Base-by-base conservation (phyloP, 2,888 invertebrate genomes). In the Rugalucina vietnamica region DNA sequence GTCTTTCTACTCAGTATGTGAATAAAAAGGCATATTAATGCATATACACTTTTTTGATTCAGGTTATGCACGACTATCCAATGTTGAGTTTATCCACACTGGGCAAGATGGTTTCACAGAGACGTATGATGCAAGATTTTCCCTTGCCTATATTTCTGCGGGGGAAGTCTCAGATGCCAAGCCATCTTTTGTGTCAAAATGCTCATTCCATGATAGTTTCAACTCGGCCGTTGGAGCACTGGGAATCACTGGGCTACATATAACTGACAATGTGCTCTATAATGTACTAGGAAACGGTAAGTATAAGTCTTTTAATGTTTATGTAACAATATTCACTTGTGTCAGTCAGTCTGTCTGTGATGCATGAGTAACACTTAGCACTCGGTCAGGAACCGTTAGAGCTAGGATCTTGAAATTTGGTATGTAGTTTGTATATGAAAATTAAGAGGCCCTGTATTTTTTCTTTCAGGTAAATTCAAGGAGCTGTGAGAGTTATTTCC, bases 51-150 rank as follows among this genome's bases (percentile, higher is more conserved):
- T n/a, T 21, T 54, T 54, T n/a, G 14, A n/a, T 49, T 0, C 85
- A 93, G 94, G 94, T 24, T 92, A 90, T 88, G 93, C 92, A 3
- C 84, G 93, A 36, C 39, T 94, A 8, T 88, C 90, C 4, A 91
- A 93, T 87, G 92, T 92, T 1, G 92, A 94, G 81, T 94, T 94
- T 77, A 87, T 85, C 75, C 89, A 90, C 71, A 90, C 90, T 36
- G 94, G 93, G 1, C 94, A 94, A 81, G 92, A 92, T 78, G 93
- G 93, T 0, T 93, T 82, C 36, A 89, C 85, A 0, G 89, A 88
- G 8, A 73, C 85, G 8, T 91, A 91, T 71, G 94, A 94, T 78
- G 91, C 93, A 0, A 88, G 93, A 12, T 93, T 90, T 85, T 90
- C 92, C 0, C 71, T 94, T 21, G 85, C 93, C 8, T 93, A 87